These are phyloP conservation scores for Caradrina kadenii DNA, from an alignment of 2,888 invertebrate genomes.

Conservation along the genomic window DNA sequence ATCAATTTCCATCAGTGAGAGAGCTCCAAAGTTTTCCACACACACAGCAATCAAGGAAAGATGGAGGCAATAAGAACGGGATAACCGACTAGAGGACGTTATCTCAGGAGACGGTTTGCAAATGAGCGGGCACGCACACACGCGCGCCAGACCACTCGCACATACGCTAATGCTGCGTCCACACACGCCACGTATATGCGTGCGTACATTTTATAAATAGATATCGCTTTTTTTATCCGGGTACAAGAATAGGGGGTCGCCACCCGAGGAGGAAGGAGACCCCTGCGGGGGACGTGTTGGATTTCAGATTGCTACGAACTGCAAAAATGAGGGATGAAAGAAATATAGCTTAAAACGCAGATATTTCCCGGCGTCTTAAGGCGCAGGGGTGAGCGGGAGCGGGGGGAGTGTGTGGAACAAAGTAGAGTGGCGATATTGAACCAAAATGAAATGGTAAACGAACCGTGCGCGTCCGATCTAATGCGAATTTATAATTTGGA, in stretches of 20 bases:
- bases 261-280: slow-evolving; percentile 83
- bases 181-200: slow-evolving; percentile 84
- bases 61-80: slow-evolving; percentile 89
- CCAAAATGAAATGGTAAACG: slow-evolving; percentile 91
- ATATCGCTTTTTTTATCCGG: slow-evolving; percentile 90
- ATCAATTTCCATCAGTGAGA: slow-evolving; percentile 86
- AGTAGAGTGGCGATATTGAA: slow-evolving; percentile 91
- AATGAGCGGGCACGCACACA: slow-evolving; percentile 88
- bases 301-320: slow-evolving; percentile 91
- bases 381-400: slow-evolving; percentile 78
- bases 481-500: slow-evolving; percentile 91
- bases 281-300: slow-evolving; percentile 90
- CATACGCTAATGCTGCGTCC: slow-evolving; percentile 84
- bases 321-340: slow-evolving; percentile 92
- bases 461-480: slow-evolving; percentile 91
- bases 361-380: slow-evolving; percentile 91
- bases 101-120: slow-evolving; percentile 91
- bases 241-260: slow-evolving; percentile 89
- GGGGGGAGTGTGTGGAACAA: slow-evolving; percentile 90
- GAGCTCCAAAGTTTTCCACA: slow-evolving; percentile 86
- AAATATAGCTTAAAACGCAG: slow-evolving; percentile 92
- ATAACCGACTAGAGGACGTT: slow-evolving; percentile 89
- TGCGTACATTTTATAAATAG: slow-evolving; percentile 90
- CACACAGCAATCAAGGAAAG: slow-evolving; percentile 88
- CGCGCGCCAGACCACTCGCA: slow-evolving; percentile 67